Base-by-base conservation (phyloP, 37 sponge, comb jelly and placozoan species). In the Aplysina aerophoba region DNA sequence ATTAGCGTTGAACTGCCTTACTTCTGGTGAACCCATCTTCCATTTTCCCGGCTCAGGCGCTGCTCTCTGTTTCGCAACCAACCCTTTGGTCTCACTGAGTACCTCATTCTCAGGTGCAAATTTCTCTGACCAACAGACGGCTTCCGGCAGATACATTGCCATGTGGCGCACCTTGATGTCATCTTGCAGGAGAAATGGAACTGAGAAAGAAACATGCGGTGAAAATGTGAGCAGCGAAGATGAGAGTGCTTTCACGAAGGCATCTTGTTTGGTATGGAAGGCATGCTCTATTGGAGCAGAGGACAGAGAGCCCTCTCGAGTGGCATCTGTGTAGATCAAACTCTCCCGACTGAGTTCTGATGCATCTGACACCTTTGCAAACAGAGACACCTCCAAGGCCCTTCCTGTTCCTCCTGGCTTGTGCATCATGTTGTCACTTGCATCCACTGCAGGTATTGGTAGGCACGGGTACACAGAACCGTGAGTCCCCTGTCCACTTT, bases 101-200 rank as follows among this genome's bases (percentile, higher is more conserved):
- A 11, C 11, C 2, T 27, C 33, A 17, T 31, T 36, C 21, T 75
- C 53, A 4, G 53, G 37, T 24, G 54, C 25, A 55, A 96, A 96
- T 68, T 78, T 83, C 35, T 86, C 33, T 16, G 97, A 96, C 94
- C 93, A 96, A 83, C 86, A 96, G 31, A 89, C 59, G 22, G 62
- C 74, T 4, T 54, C 61, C 2, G 90, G 88, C 21, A 96, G 80
- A 80, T 91, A 96, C 44, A 73, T 67, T 36, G 83, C 79, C 15
- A 89, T 68, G 38, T 91, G 85, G 22, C 87, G 82, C 37, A 16
- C 40, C 0, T 33, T 36, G 24, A 87, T 88, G 6, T 59, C 36
- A 0, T 67, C 69, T 14, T 88, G 81, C 27, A 88, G 84, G 50
- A 96, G 69, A 83, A 91, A 91, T 0, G 97, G 97, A 17, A 87